Conservation (phyloP, 1,140 invertebrate species). For the Diorhabda carinulata region DNA sequence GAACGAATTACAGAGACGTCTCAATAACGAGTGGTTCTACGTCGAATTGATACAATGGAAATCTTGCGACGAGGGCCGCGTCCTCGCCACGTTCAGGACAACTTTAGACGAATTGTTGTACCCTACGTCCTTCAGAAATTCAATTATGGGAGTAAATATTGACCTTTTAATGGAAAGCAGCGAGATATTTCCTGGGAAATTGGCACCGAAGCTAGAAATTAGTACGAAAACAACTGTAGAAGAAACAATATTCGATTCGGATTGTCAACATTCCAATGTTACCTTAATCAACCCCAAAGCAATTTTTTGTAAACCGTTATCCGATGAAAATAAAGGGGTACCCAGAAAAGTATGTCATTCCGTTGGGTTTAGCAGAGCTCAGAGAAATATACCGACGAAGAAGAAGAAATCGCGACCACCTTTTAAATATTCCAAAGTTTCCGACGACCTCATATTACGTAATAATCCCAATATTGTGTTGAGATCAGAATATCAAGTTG, state of each 20-base stretch:
- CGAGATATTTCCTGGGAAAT: slow-evolving; percentile 60
- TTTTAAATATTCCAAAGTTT: slow-evolving; percentile 36
- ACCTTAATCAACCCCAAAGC: slow-evolving; percentile 45
- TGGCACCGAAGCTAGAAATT: slow-evolving; percentile 58
- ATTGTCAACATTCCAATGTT: slow-evolving; percentile 15
- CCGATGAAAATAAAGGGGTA: slow-evolving; percentile 23
- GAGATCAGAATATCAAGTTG: slow-evolving; percentile 18
- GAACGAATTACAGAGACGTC: slow-evolving; percentile 44
- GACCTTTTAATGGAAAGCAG: slow-evolving; percentile 64
- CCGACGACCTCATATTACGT: slow-evolving; percentile 37
- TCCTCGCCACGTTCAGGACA: slow-evolving; percentile 61
- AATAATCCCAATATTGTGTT: slow-evolving; percentile 23
- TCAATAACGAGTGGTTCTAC: slow-evolving; percentile 56
- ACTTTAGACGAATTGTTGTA: slow-evolving; percentile 61
- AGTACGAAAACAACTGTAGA: slow-evolving; percentile 55
- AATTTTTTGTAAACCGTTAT: slow-evolving; percentile 31
- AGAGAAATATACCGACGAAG: slow-evolving; percentile 21
- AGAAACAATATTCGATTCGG: slow-evolving; percentile 45
- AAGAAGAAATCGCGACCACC: slow-evolving; percentile 27
- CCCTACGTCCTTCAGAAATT: slow-evolving; percentile 49
- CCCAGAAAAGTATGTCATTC: slow-evolving; percentile 42
- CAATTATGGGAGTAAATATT: slow-evolving; percentile 53
- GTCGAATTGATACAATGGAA: slow-evolving; percentile 63
- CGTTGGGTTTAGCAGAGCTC: slow-evolving; percentile 33
- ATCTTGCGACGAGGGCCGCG: slow-evolving; percentile 47